Evolutionary conservation across 2,888 invertebrate genomes (phyloP), one percentile per base, ranked within the genome.

Genomic region (Drosophila mimica): DNA sequence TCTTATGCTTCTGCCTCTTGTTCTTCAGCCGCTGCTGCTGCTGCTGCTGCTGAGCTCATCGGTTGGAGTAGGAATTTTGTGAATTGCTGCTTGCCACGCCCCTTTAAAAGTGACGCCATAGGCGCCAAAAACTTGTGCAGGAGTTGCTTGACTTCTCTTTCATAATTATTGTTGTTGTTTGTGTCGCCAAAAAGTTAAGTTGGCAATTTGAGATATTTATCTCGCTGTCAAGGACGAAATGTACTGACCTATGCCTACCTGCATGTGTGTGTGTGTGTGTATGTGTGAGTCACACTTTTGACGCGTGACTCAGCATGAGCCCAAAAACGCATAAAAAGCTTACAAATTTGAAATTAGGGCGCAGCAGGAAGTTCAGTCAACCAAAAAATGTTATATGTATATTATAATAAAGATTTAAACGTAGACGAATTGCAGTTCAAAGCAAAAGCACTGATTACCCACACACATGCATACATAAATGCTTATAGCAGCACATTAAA

Each of bases 141-240:
- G 49, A 71, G 58, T 49, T 62, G 65, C 52, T 62, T 31, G 40
- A 68, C 49, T 33, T 70, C 38, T 43, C 25, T 34, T 49, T 17
- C 43, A 28, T 20, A 17, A 51, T 40, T 66, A 36, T 64, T 33
- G 49, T 51, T 40, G 36, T 48, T 69, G 31, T 38, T 69, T 56
- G 38, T 70, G 36, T 67, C 43, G 52, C 68, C 66, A 53, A 54
- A 66, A 53, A 57, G 74, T 61, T 77, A 62, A 77, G 20, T 62
- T 82, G 80, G 63, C 75, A 82, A 76, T 72, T 73, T 58, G 54
- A 84, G 90, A 84, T 89, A 67, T 73, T 69, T 71, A 88, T 84
- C 89, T 84, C 70, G 48, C 60, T 31, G 38, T 51, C 78, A 81
- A 79, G 82, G 74, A 78, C 69, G 66, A 78, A 66, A 72, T 65